Conservation (phyloP, 2,888 invertebrate species). For the Nebria salina region DNA sequence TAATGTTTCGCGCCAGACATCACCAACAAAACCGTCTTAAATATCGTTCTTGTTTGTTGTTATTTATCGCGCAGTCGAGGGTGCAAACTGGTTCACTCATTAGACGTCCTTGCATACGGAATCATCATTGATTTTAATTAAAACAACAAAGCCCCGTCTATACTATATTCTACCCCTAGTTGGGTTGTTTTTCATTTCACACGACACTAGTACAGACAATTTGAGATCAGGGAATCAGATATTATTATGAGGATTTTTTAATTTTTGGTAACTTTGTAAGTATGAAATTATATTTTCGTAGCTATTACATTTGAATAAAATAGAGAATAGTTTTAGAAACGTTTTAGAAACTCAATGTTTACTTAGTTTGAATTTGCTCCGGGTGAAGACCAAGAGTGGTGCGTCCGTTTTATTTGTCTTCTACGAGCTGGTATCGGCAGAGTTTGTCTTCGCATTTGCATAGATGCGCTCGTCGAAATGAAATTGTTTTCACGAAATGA, state of each 20-base stretch:
- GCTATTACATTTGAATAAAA: not conserved
- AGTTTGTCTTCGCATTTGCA: not conserved
- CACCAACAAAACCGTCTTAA: slow-evolving; percentile 2
- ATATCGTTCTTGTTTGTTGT: slow-evolving; percentile 4
- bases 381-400: not conserved
- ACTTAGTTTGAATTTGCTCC: not conserved
- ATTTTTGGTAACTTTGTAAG: not conserved
- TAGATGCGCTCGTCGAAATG: not conserved
- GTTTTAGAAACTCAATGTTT: not conserved
- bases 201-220: too few species aligned
- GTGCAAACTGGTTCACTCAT: slow-evolving; percentile 15
- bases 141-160: slow-evolving; percentile 4
- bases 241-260: too few species aligned
- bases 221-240: too few species aligned
- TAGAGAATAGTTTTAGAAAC: not conserved
- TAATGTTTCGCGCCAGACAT: slow-evolving; percentile 20
- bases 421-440: not conserved
- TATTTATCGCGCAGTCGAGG: slow-evolving; percentile 8
- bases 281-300: not conserved
- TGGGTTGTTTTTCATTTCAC: not conserved
- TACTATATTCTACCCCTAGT: not conserved
- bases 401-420: not conserved
- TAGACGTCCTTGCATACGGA: slow-evolving; percentile 5
- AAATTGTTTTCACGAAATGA: not conserved
- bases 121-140: slow-evolving; percentile 28